Percentiles rank a stretch among this genome's conserved stretches.
These are phyloP conservation scores for Lucifuga dentata DNA, from an alignment of 2,113 vertebrate genomes.

Conservation along the genomic window DNA sequence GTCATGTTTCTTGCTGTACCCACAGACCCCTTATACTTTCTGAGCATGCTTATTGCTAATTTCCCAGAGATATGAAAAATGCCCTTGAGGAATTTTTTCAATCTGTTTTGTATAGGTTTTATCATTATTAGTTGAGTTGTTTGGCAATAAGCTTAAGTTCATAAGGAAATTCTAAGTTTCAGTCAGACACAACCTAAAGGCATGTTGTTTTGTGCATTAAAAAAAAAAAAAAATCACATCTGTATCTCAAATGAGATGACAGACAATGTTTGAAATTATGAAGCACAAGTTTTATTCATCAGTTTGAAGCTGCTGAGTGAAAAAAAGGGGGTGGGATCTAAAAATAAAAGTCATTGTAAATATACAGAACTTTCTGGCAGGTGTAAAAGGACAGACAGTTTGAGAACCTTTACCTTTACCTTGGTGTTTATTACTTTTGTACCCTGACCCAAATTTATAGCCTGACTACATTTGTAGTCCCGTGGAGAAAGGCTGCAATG, in stretches of 20 bases:
- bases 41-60: conserved; percentile 3
- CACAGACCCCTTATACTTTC: neutral
- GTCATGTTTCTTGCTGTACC: neutral
- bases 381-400: too few species aligned
- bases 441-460: too few species aligned
- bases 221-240: neutral
- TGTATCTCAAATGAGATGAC: conserved; percentile 24
- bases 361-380: too few species aligned
- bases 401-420: too few species aligned
- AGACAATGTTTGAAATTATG: conserved; percentile 9
- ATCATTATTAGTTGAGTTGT: neutral
- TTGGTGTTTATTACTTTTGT: too few species aligned
- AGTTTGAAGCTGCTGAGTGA: neutral
- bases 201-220: conserved; percentile 25
- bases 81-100: neutral
- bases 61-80: neutral
- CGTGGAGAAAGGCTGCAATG: too few species aligned
- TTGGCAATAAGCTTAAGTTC: conserved; percentile 19
- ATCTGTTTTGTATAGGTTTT: too few species aligned
- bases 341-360: too few species aligned
- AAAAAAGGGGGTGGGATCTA: too few species aligned
- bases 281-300: neutral
- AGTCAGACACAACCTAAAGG: conserved; percentile 39
- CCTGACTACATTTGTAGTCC: too few species aligned
- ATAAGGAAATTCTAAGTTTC: conserved; percentile 26